These are phyloP conservation scores for Callyntrura guangdongensis DNA, from an alignment of 2,888 invertebrate genomes.

Conservation along the genomic window DNA sequence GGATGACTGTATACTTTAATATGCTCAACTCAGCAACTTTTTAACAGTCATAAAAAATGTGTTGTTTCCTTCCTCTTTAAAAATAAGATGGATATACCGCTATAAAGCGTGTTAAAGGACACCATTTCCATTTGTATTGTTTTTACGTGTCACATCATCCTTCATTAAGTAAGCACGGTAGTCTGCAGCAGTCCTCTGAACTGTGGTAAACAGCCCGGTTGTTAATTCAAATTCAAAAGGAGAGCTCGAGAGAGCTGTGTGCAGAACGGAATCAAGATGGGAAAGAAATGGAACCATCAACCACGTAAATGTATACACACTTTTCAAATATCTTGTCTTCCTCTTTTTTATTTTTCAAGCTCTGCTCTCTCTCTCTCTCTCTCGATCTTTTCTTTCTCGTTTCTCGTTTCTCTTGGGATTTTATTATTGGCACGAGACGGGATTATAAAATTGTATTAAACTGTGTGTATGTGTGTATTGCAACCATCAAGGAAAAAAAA, in stretches of 20 bases:
- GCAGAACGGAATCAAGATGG: neutral
- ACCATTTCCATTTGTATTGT: conserved; percentile 45
- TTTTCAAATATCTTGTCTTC: neutral
- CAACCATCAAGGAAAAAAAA: neutral
- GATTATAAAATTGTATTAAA: conserved; percentile 11
- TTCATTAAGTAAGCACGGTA: neutral
- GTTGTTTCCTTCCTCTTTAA: neutral
- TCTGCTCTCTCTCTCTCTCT: neutral
- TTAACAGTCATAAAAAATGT: neutral
- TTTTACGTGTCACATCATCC: conserved; percentile 34
- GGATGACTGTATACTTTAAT: neutral
- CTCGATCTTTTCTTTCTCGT: too few relatives aligned
- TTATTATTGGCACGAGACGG: conserved; percentile 52
- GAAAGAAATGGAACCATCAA: too few relatives aligned
- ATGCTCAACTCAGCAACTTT: too few relatives aligned
- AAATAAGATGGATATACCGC: conserved; percentile 9
- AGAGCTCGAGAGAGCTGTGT: neutral
- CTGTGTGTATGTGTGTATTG: neutral
- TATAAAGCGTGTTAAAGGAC: neutral
- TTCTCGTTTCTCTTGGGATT: conserved; percentile 34
- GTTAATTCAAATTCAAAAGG: too few relatives aligned
- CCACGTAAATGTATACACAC: neutral
- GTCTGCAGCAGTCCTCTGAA: neutral
- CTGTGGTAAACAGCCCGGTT: neutral
- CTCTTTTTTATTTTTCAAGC: neutral